Conservation (phyloP, 2,888 invertebrate genomes). For the Acrobasis suavella region DNA sequence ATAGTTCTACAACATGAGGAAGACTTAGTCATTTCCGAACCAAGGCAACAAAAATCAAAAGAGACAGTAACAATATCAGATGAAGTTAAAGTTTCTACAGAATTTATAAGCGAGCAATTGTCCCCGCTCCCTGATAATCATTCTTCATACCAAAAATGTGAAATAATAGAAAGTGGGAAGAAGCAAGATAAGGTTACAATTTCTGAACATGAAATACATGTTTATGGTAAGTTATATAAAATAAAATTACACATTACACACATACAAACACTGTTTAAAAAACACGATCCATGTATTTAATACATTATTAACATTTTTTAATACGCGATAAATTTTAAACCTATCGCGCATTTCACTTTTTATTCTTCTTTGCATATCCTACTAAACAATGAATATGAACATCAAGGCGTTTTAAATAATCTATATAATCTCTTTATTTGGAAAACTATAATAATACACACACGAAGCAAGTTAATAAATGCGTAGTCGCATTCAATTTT, state of each 20-base stretch:
- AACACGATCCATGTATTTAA: background rate
- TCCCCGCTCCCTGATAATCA: conserved; percentile 45
- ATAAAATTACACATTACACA: background rate
- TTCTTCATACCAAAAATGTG: conserved; percentile 47
- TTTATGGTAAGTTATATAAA: conserved; percentile 54
- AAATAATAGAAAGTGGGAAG: conserved; percentile 46
- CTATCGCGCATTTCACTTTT: conserved; percentile 9
- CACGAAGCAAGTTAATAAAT: no score
- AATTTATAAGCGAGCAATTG: conserved; percentile 61
- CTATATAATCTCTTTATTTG: background rate
- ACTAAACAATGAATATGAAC: background rate
- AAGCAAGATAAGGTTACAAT: conserved; percentile 48
- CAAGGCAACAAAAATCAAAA: conserved; percentile 52
- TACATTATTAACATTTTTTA: background rate
- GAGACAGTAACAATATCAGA: conserved; percentile 55
- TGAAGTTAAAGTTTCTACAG: conserved; percentile 58
- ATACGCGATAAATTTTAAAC: conserved; percentile 6
- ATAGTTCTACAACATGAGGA: conserved; percentile 65
- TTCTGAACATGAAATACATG: conserved; percentile 58
- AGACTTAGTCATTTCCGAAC: conserved; percentile 51
- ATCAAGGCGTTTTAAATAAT: background rate
- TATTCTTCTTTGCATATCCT: background rate
- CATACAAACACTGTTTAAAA: background rate
- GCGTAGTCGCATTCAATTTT: no score
- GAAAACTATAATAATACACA: no score